Conservation (phyloP, 2,113 vertebrate species). For the Misgurnus mizolepis region DNA sequence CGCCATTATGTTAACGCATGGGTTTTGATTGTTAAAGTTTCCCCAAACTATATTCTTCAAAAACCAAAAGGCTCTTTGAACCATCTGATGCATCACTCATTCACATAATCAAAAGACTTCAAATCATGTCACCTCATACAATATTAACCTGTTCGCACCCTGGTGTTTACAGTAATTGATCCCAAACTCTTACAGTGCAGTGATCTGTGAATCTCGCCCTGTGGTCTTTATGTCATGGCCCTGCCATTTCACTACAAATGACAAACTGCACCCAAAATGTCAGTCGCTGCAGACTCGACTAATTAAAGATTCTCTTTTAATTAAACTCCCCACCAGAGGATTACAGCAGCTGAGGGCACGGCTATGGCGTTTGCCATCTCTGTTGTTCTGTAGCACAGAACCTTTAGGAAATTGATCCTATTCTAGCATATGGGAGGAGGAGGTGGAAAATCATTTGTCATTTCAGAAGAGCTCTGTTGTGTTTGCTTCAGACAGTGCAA, state of each 20-base stretch:
- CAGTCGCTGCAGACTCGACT: conserved; percentile 19
- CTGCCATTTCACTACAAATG: conserved; percentile 38
- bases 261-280: conserved; percentile 42
- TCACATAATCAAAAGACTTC: background rate
- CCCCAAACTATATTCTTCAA: background rate
- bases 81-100: background rate
- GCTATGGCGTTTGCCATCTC: background rate
- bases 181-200: conserved; percentile 8
- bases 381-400: conserved; percentile 7
- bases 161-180: conserved; percentile 34
- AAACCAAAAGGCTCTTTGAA: background rate
- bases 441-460: background rate
- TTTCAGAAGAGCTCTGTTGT: conserved; percentile 1
- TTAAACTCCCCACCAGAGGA: conserved; percentile 26
- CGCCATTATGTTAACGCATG: background rate
- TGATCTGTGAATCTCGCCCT: conserved; percentile 19
- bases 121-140: background rate
- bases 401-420: conserved; percentile 1
- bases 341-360: conserved; percentile 9
- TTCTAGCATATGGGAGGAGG: background rate
- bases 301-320: conserved; percentile 42
- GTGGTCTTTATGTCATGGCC: conserved; percentile 20
- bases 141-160: background rate
- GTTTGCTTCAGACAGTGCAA: conserved; percentile 3
- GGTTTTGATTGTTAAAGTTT: background rate